Conservation (phyloP, 2,888 invertebrate species). For the Synergus japonicus region DNA sequence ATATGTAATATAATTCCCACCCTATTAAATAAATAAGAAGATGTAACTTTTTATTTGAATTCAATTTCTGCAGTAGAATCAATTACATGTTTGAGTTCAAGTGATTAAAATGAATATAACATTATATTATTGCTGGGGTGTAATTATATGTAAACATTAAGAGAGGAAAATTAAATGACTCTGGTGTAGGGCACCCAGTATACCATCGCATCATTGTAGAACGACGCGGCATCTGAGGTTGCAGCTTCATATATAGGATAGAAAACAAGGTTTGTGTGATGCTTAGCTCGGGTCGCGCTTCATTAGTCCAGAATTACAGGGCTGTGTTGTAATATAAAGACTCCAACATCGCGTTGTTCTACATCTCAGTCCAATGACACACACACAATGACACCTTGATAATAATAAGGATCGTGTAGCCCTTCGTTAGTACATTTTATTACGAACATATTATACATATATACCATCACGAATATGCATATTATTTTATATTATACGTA, state of each 20-base stretch:
- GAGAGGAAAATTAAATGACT: constrained; percentile 9
- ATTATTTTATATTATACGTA: too few relatives aligned
- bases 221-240: constrained; percentile 46
- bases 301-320: constrained; percentile 59
- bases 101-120: too few relatives aligned
- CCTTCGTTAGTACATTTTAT: neutral
- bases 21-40: too few relatives aligned
- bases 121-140: too few relatives aligned
- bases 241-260: constrained; percentile 44
- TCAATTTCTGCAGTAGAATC: too few relatives aligned
- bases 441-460: neutral
- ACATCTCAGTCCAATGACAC: constrained; percentile 41
- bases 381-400: too few relatives aligned
- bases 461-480: neutral
- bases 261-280: constrained; percentile 50
- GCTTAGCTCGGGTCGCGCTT: constrained; percentile 55
- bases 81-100: too few relatives aligned
- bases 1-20: too few relatives aligned
- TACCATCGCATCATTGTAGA: constrained; percentile 43
- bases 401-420: neutral
- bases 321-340: constrained; percentile 54
- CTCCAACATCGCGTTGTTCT: constrained; percentile 35
- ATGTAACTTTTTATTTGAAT: too few relatives aligned
- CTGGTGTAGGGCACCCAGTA: constrained; percentile 45
- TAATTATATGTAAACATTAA: neutral